phyloP scores from a whole-genome alignment of 2,888 invertebrate species.

The Apodemia mormo region DNA sequence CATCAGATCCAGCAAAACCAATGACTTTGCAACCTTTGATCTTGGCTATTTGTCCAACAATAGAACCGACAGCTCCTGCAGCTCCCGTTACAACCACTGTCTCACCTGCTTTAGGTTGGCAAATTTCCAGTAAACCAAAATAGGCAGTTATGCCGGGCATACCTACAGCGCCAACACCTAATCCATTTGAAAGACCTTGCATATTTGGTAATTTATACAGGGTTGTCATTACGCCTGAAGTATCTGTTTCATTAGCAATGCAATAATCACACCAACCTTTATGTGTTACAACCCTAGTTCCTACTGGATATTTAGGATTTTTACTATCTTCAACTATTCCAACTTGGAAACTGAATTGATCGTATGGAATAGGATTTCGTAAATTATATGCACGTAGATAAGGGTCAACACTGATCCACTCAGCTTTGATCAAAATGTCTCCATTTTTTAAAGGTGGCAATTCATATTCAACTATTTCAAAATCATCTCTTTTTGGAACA shows the following conservation, averaged over 20 bases:
- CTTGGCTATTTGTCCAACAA: too few species aligned
- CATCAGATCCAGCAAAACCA: constrained; percentile 82
- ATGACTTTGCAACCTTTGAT: too few species aligned
- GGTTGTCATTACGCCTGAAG: constrained; percentile 47
- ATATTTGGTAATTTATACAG: constrained; percentile 72
- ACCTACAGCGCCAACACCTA: constrained; percentile 83
- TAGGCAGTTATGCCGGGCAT: constrained; percentile 88
- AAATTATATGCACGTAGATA: constrained; percentile 39
- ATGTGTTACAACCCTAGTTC: constrained; percentile 76
- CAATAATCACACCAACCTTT: too few species aligned
- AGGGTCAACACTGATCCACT: too few species aligned
- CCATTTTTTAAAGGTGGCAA: constrained; percentile 77
- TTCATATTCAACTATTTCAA: constrained; percentile 77
- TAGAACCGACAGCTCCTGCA: constrained; percentile 88
- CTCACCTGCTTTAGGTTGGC: constrained; percentile 85
- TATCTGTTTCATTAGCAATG: too few species aligned
- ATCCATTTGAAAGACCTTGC: constrained; percentile 72
- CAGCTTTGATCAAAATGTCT: too few species aligned
- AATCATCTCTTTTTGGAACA: too few species aligned
- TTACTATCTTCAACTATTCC: constrained; percentile 81
- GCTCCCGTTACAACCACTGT: constrained; percentile 87
- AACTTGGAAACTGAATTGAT: constrained; percentile 48
- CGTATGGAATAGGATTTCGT: constrained; percentile 39
- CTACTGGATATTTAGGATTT: constrained; percentile 81
- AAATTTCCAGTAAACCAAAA: constrained; percentile 86